Conservation (phyloP, 1,140 invertebrate genomes). For the Laupala kohalensis region DNA sequence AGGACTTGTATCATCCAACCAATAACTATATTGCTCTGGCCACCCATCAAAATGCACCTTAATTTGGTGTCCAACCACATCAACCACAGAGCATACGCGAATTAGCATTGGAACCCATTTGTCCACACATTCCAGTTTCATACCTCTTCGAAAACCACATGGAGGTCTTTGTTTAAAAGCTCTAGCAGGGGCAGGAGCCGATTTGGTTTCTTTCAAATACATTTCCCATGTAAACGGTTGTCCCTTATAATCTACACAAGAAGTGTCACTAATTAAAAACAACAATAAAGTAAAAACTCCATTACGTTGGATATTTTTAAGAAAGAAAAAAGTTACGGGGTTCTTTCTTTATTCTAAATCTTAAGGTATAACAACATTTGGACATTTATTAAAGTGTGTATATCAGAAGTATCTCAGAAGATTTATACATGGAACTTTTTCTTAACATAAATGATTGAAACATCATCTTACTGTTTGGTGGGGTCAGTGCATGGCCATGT, state of each 20-base stretch:
- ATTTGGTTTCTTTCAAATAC: slow-evolving; percentile 66
- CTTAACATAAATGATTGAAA: too few species aligned
- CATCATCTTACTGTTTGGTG: slow-evolving; percentile 77
- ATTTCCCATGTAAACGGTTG: slow-evolving; percentile 71
- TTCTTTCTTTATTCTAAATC: too few species aligned
- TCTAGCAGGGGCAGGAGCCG: slow-evolving; percentile 60
- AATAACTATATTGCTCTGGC: slow-evolving; percentile 72
- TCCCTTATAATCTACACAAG: slow-evolving; percentile 50
- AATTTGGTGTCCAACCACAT: slow-evolving; percentile 61
- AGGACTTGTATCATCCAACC: slow-evolving; percentile 79
- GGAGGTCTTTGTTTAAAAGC: slow-evolving; percentile 68
- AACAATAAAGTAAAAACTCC: not conserved
- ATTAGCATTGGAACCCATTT: slow-evolving; percentile 69
- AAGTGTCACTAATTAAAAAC: slow-evolving; percentile 4
- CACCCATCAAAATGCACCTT: slow-evolving; percentile 86
- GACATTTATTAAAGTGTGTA: too few species aligned
- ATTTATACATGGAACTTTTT: too few species aligned
- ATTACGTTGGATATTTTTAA: too few species aligned
- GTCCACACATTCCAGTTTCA: slow-evolving; percentile 87
- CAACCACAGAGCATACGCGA: slow-evolving; percentile 70
- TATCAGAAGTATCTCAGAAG: too few species aligned
- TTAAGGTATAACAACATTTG: too few species aligned
- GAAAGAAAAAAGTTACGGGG: too few species aligned
- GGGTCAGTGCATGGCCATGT: slow-evolving; percentile 62
- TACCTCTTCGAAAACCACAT: slow-evolving; percentile 69